These are phyloP conservation scores for Helostoma temminkii DNA, from an alignment of 2,797 vertebrate genomes.

Conservation along the genomic window DNA sequence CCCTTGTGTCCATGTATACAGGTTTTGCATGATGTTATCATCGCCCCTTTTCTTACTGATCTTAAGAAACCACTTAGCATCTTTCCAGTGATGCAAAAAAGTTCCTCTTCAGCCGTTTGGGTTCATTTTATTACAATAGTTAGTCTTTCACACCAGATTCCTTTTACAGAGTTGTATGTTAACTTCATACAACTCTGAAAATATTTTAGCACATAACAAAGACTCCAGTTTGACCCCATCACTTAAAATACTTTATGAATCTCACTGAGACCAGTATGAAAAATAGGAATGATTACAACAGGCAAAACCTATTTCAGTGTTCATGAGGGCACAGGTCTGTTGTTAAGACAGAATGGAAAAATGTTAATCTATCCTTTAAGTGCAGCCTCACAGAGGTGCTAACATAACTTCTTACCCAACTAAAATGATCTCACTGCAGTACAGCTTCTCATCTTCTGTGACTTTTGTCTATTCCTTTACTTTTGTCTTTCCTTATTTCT, in stretches of 20 bases:
- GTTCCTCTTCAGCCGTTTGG: too few species aligned
- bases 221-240: too few species aligned
- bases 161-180: too few species aligned
- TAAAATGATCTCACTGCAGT: conserved; percentile 1
- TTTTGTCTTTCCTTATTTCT: conserved; percentile 84
- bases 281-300: background rate
- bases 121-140: too few species aligned
- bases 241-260: background rate
- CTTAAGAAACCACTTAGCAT: background rate
- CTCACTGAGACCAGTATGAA: background rate
- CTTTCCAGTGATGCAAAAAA: background rate
- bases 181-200: too few species aligned
- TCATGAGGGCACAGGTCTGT: background rate
- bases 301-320: background rate
- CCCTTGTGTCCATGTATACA: background rate
- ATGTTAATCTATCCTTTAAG: conserved; percentile 17
- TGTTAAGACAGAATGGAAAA: background rate
- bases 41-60: too few species aligned
- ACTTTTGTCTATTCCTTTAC: conserved; percentile 85
- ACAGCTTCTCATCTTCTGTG: conserved; percentile 63
- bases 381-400: conserved; percentile 13
- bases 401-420: background rate
- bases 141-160: too few species aligned
- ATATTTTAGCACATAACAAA: too few species aligned
- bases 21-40: background rate